Percentiles rank a stretch among this genome's conserved stretches.
Conservation (phyloP, 2,113 vertebrate species). For the Oxyruncus cristatus region DNA sequence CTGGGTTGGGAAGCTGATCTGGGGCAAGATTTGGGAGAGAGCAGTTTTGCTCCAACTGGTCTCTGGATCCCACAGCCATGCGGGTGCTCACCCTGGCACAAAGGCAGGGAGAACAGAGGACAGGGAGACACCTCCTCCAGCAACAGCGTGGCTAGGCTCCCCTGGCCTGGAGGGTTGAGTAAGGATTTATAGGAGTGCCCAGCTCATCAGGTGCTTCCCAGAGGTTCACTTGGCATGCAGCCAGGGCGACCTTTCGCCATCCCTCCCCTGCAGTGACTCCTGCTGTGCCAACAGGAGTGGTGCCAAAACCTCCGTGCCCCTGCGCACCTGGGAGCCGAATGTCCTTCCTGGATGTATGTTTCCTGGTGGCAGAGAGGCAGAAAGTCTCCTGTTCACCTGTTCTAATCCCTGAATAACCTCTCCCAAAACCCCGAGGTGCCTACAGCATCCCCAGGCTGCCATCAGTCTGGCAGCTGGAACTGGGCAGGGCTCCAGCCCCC, state of each 20-base stretch:
- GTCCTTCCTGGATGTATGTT: accelerated
- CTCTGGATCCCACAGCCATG: not conserved
- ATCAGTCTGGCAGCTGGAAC: not conserved
- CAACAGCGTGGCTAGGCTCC: not conserved
- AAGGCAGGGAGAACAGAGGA: not conserved
- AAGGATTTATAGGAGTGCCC: not conserved
- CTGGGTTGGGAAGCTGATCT: not conserved
- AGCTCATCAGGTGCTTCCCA: not conserved
- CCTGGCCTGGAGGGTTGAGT: not conserved
- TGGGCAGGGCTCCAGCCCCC: not conserved
- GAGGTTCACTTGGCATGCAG: not conserved
- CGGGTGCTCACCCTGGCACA: not conserved
- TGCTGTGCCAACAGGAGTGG: accelerated
- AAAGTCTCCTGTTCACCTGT: accelerated
- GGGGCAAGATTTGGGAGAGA: not conserved
- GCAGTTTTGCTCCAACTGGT: accelerated
- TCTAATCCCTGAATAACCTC: not conserved
- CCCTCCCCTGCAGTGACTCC: not conserved
- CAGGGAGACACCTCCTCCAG: not conserved
- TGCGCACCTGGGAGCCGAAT: not conserved
- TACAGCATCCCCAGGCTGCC: not conserved
- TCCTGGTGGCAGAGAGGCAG: not conserved
- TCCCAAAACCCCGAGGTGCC: not conserved
- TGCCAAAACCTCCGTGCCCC: not conserved
- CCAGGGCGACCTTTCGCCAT: not conserved